These are phyloP conservation scores for Pyrrhopygopsis socrates DNA, from an alignment of 2,888 invertebrate species.

Conservation along the genomic window DNA sequence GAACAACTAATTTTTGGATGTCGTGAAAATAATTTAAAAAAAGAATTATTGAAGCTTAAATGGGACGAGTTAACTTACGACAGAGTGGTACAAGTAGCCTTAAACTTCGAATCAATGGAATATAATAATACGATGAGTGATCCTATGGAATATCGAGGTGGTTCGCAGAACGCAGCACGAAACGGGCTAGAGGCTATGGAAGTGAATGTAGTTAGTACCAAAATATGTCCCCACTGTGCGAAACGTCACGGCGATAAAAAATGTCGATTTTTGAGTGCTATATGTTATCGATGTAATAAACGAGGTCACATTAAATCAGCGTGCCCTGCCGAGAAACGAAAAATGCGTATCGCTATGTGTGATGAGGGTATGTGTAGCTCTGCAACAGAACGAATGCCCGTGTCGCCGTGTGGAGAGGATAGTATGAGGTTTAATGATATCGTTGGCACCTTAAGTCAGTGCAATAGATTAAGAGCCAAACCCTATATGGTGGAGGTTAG, in stretches of 20 bases:
- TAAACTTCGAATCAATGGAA: neutral
- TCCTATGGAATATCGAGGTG: neutral
- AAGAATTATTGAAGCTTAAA: conserved; percentile 69
- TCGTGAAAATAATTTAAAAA: neutral
- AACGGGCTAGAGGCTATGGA: neutral
- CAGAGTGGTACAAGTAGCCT: neutral
- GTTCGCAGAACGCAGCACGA: neutral
- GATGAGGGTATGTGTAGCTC: neutral
- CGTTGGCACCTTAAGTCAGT: neutral
- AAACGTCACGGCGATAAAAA: conserved; percentile 22
- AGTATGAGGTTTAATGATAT: neutral
- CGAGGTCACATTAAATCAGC: neutral
- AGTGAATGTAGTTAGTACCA: conserved; percentile 28
- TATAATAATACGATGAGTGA: neutral
- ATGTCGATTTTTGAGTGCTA: neutral
- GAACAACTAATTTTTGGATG: conserved; percentile 64
- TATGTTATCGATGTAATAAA: neutral
- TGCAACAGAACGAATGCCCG: neutral
- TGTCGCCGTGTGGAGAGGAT: neutral
- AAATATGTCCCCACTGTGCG: conserved; percentile 29
- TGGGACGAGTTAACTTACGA: neutral
- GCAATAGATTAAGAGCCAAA: neutral
- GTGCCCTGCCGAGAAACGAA: neutral
- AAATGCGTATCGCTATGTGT: neutral
- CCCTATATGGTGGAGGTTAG: neutral